Evolutionary conservation across 2,113 vertebrate species (phyloP).

Genomic region (Thamnophis sirtalis): DNA sequence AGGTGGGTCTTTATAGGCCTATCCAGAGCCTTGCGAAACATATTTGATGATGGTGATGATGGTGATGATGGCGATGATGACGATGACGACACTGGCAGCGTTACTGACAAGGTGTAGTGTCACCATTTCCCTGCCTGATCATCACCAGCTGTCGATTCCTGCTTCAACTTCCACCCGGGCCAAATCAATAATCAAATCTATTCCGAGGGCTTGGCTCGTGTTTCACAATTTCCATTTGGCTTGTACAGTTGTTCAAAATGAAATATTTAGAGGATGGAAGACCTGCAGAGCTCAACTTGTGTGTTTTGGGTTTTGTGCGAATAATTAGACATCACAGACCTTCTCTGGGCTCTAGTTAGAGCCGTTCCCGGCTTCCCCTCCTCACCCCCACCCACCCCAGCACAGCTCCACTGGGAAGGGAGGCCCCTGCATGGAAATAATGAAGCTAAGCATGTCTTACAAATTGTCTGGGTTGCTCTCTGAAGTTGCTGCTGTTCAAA

Average conservation of each 20-base stretch:
- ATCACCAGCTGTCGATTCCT: fast-evolving
- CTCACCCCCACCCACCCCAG: slow-evolving; percentile 16
- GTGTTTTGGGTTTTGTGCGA: slow-evolving; percentile 76
- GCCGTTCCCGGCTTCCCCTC: slow-evolving; percentile 45
- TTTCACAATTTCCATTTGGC: slow-evolving; percentile 75
- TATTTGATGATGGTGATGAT: not conserved
- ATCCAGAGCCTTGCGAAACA: not conserved
- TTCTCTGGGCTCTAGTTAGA: slow-evolving; percentile 46
- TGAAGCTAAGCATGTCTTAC: slow-evolving; percentile 58
- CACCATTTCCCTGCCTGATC: not conserved
- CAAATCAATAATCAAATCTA: slow-evolving; percentile 77
- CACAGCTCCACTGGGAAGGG: slow-evolving; percentile 56
- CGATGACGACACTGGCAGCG: not conserved
- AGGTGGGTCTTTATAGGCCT: not conserved
- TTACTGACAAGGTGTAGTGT: not conserved
- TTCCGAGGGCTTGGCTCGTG: slow-evolving; percentile 76
- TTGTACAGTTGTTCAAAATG: slow-evolving; percentile 73
- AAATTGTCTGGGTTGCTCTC: slow-evolving; percentile 51
- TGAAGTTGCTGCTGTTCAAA: slow-evolving; percentile 54
- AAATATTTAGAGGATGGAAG: slow-evolving; percentile 81
- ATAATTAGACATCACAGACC: slow-evolving; percentile 71
- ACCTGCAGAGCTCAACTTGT: slow-evolving; percentile 70
- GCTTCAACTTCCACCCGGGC: slow-evolving; percentile 56
- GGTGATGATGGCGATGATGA: not conserved
- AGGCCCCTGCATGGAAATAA: slow-evolving; percentile 63